phyloP scores from a whole-genome alignment of 2,888 invertebrate genomes.

The Antitype chi region DNA sequence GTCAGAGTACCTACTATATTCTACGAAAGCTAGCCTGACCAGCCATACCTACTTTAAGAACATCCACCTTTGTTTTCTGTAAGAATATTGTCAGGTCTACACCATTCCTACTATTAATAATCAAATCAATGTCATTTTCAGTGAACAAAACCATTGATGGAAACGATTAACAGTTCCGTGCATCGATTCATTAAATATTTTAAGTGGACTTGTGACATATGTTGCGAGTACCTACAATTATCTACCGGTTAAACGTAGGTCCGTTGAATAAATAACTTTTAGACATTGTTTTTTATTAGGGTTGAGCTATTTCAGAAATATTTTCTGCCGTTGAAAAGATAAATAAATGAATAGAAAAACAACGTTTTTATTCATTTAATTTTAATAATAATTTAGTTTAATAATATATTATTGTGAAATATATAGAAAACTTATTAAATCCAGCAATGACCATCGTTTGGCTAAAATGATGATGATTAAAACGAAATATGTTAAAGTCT shows the following conservation, averaged over 20 bases:
- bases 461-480: neutral
- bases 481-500: neutral
- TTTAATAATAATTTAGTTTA: too few species aligned
- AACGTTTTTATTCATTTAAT: too few species aligned
- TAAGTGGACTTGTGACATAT: slow-evolving; percentile 14
- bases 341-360: too few species aligned
- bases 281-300: neutral
- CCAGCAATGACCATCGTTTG: neutral
- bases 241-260: neutral
- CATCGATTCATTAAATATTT: slow-evolving; percentile 29
- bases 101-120: neutral
- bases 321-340: neutral
- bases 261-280: slow-evolving; percentile 31
- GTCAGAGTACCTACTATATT: too few species aligned
- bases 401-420: neutral
- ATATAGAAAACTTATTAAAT: neutral
- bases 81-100: neutral
- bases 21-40: too few species aligned
- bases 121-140: slow-evolving; percentile 10
- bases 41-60: neutral
- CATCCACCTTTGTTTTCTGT: neutral
- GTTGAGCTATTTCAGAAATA: slow-evolving; percentile 3
- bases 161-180: slow-evolving; percentile 20
- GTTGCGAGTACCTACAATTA: slow-evolving; percentile 34
- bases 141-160: slow-evolving; percentile 8